These are phyloP conservation scores for Pan paniscus DNA, from an alignment of 2,113 vertebrate genomes.

Conservation along the genomic window DNA sequence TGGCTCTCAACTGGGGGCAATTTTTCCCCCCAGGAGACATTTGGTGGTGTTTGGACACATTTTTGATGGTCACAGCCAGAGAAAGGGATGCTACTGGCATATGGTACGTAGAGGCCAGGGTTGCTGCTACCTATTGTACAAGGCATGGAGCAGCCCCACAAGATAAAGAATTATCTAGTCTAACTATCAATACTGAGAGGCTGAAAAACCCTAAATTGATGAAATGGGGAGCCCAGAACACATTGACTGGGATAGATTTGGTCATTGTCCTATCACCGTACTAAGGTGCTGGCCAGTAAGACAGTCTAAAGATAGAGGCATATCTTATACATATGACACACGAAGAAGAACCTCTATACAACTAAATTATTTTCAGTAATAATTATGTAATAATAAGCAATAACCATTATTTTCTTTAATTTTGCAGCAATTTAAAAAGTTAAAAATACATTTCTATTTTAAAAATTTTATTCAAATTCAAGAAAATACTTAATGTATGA, in stretches of 20 bases:
- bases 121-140: not conserved
- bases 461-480: not conserved
- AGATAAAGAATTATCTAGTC: not conserved
- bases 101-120: not conserved
- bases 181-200: not conserved
- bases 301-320: not conserved
- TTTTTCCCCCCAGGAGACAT: not conserved
- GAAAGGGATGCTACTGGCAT: not conserved
- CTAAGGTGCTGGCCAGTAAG: constrained; percentile 24
- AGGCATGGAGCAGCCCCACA: constrained; percentile 10
- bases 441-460: not conserved
- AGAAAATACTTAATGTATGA: not conserved
- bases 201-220: not conserved
- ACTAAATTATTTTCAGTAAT: not conserved
- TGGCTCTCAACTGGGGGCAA: not conserved
- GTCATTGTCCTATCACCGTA: not conserved
- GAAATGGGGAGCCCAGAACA: not conserved
- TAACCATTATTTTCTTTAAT: not conserved
- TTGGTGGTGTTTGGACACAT: not conserved
- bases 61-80: not conserved
- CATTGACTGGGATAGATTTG: not conserved
- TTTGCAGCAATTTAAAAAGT: not conserved
- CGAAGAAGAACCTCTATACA: not conserved
- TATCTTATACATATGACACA: not conserved
- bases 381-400: not conserved